Base-by-base conservation (phyloP, 2,113 vertebrate genomes). In the Tachycineta bicolor region DNA sequence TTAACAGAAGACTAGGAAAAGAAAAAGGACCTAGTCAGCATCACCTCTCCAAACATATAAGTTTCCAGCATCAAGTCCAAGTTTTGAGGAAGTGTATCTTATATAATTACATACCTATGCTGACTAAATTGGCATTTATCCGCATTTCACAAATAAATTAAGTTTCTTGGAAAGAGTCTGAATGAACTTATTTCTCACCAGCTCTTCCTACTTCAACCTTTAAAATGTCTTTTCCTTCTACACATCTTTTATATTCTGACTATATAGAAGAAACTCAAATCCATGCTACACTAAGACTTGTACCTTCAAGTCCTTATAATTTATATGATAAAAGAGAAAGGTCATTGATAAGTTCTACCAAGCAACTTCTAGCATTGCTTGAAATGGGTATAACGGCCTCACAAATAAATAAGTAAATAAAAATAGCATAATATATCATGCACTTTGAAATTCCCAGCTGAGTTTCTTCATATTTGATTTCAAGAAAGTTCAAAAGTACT, bases 11-110 rank as follows among this genome's bases (percentile, higher is more conserved):
- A 69, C 17, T 1, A 55, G 15, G 12, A 59, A 37, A 50, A 59
- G 16, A 87, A 23, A 37, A 77, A 67, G 5, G 8, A 52, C 6
- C 16, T 20, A 23, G 15, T 10, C 12, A 59, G 71, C 7, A 56
- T 9, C 50, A 28, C 10, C 22, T 24, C 18, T 62, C 46, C 63
- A 70, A 53, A 76, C 6, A 2, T 0, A 73, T 0, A 73, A 2
- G 0, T 3, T 71, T 7, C 24, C n/a, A 52, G 18, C 3, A 5
- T 29, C 12, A 62, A 79, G 49, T 12, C 39, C 26, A 60, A 59
- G 23, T 58, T 90, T 31, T 71, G 25, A 65, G 37, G 4, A 78
- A 58, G 10, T 5, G 24, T 8, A 16, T 46, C 7, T 80, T 29
- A 12, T 1, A 1, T 16, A 18, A 64, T 10, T 47, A 34, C 29